phyloP scores from a whole-genome alignment of 2,113 vertebrate species.

The Xiphophorus maculatus region DNA sequence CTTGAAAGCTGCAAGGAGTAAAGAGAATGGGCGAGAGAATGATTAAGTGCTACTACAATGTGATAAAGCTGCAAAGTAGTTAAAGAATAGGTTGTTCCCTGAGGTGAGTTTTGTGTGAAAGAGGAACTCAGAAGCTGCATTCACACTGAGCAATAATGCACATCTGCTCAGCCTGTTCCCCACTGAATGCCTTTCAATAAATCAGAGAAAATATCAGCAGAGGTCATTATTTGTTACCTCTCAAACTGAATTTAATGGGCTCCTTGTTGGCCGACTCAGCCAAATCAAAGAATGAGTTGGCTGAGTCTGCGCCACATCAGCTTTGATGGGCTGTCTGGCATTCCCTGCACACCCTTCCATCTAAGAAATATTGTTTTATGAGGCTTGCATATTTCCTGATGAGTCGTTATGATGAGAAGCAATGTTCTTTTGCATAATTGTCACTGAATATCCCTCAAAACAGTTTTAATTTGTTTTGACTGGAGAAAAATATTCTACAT shows the following conservation, averaged over 20 bases:
- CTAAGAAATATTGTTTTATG: neutral
- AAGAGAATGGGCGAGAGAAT: neutral
- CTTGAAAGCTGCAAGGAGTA: neutral
- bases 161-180: conserved; percentile 9
- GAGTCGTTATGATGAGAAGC: neutral
- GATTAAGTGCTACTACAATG: neutral
- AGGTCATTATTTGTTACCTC: neutral
- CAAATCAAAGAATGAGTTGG: conserved; percentile 27
- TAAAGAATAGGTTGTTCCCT: neutral
- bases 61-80: conserved; percentile 5
- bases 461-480: conserved; percentile 35
- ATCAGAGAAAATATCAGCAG: neutral
- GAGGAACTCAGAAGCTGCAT: neutral
- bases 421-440: conserved; percentile 48
- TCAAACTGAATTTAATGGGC: conserved; percentile 13
- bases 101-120: neutral
- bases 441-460: conserved; percentile 1
- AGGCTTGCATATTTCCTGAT: conserved; percentile 7
- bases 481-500: neutral
- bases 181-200: neutral
- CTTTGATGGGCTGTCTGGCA: conserved; percentile 44
- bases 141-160: neutral
- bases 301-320: neutral
- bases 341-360: conserved; percentile 43
- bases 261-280: conserved; percentile 17